Evolutionary conservation across 2,113 vertebrate species (phyloP).

Genomic region (Oncorhynchus nerka): DNA sequence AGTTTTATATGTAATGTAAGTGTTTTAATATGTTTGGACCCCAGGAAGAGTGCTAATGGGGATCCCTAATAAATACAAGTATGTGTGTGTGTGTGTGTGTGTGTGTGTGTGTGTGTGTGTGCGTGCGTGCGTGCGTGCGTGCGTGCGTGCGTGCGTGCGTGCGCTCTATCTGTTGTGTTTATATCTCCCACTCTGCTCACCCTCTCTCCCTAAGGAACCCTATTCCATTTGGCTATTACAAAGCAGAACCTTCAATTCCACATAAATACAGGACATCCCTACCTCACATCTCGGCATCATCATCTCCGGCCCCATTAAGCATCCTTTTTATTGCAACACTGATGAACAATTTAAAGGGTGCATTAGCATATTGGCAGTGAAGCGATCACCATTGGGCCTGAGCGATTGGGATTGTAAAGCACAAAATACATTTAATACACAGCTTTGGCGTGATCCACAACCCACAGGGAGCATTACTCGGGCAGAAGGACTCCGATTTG

Average conservation of each 20-base stretch:
- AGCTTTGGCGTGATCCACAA: not conserved
- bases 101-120: no score
- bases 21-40: no score
- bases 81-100: no score
- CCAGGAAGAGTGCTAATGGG: no score
- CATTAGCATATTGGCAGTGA: conserved; percentile 53
- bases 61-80: no score
- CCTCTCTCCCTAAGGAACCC: no score
- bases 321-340: conserved; percentile 44
- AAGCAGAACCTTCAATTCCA: not conserved
- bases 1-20: no score
- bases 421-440: conserved; percentile 3
- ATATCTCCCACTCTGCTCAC: no score
- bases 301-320: not conserved
- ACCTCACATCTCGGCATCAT: not conserved
- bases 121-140: no score
- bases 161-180: no score
- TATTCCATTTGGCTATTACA: no score
- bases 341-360: conserved; percentile 46
- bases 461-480: not conserved
- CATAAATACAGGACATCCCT: not conserved
- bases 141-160: no score
- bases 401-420: conserved; percentile 39
- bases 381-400: conserved; percentile 22
- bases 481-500: conserved; percentile 8